phyloP scores from a whole-genome alignment of 2,888 invertebrate species.

The Calameuta pallipes region DNA sequence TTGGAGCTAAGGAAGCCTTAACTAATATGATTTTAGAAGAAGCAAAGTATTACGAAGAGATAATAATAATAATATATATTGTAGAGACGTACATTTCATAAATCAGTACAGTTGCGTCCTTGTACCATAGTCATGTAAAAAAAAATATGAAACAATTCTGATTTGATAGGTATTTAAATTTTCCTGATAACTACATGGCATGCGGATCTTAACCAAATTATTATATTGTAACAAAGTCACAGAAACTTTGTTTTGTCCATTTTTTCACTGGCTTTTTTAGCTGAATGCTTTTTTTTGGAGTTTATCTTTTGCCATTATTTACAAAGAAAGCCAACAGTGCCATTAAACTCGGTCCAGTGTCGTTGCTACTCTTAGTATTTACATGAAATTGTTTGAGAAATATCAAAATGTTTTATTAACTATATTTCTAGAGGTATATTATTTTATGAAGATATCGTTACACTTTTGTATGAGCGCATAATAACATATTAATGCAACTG shows the following conservation, averaged over 20 bases:
- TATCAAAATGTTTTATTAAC: slow-evolving; percentile 16
- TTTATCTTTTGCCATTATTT: not conserved
- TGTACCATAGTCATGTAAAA: slow-evolving; percentile 30
- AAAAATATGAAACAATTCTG: slow-evolving; percentile 7
- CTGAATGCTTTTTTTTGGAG: not conserved
- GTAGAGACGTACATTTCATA: not conserved
- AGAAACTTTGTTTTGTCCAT: not conserved
- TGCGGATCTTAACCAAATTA: not conserved
- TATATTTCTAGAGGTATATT: not conserved
- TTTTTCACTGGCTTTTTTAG: not conserved
- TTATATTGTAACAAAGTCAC: not conserved
- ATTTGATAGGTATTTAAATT: slow-evolving; percentile 10
- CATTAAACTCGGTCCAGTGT: slow-evolving; percentile 14
- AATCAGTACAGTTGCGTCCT: not conserved
- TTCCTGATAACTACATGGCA: slow-evolving; percentile 4
- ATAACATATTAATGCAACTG: not conserved
- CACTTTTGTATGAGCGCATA: not conserved
- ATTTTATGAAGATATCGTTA: not conserved
- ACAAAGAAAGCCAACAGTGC: slow-evolving; percentile 5
- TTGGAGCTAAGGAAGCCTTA: slow-evolving; percentile 27
- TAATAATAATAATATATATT: slow-evolving; percentile 39
- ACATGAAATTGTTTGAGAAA: slow-evolving; percentile 14
- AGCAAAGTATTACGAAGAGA: slow-evolving; percentile 37
- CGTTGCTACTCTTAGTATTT: slow-evolving; percentile 10
- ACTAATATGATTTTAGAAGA: slow-evolving; percentile 41